Evolutionary conservation across 2,888 invertebrate genomes (phyloP), one percentile per base, ranked within the genome.

Genomic region (Lasioglossum zephyrum): DNA sequence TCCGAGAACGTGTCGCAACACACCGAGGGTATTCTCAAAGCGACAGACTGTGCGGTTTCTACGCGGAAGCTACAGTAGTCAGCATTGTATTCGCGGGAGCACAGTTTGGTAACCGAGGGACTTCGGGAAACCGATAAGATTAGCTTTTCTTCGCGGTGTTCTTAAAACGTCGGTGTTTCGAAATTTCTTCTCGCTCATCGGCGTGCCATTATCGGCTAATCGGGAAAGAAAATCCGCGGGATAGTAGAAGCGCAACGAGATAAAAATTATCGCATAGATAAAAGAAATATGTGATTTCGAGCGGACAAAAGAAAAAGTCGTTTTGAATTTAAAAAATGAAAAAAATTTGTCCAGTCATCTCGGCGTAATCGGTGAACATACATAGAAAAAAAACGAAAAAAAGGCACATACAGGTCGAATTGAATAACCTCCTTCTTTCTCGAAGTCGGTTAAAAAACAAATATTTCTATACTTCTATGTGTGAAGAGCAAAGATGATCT

Each of bases 1-100:
- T 66, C 66, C 66, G 8, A 18, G 66, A 66, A 66, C 18, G 36
- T 66, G 66, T 66, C 66, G 66, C 66, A 36, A 66, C 26, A 60
- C 60, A 26, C 26, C 2, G 66, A 36, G 36, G 36, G 66, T 36
- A 8, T 36, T 66, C 36, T 66, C 2, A 36, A 18, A 66, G 36
- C 66, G 66, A 66, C 66, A 18, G 22, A n/a, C 53, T n/a, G 9
- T 66, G 66, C 18, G 36, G 66, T 16, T 66, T 36, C 31, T 66
- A 66, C 66, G 66, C 36, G 66, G 66, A 66, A 66, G 66, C 36
- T 31, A 66, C 66, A 36, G 31, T 36, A 66, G 36, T 36, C 36
- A 18, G 36, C 36, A 18, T 66, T 36, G 66, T 66, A 66, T 66
- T 66, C 18, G 9, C 36, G 31, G 31, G 6, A 8, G 36, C 31